A percentile compares a stretch with the other conserved stretches of the same genome.
These are phyloP conservation scores for Rhinoderma darwinii DNA, from an alignment of 2,113 vertebrate genomes.

Conservation along the genomic window DNA sequence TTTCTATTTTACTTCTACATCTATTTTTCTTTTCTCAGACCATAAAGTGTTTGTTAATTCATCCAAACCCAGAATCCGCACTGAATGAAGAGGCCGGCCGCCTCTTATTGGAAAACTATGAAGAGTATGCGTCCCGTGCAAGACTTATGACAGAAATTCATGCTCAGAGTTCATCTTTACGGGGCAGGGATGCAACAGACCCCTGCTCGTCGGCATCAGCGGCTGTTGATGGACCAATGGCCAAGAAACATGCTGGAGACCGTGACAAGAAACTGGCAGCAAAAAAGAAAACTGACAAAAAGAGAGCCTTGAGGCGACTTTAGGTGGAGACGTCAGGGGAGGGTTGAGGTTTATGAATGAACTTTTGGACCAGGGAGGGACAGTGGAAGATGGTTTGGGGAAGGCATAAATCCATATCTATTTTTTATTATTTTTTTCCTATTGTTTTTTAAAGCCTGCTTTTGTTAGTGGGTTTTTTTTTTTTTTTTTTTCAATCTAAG, in stretches of 20 bases:
- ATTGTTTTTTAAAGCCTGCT: slow-evolving; percentile 51
- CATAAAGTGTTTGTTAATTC: slow-evolving; percentile 94
- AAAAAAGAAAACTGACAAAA: slow-evolving; percentile 94
- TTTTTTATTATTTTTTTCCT: slow-evolving; percentile 36
- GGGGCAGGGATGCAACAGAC: slow-evolving; percentile 51
- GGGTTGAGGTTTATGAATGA: slow-evolving; percentile 1
- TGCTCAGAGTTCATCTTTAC: slow-evolving; percentile 68
- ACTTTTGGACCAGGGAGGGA: slow-evolving; percentile 13
- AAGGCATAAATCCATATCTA: slow-evolving; percentile 34
- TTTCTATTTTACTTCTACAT: not conserved
- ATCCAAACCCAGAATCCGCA: slow-evolving; percentile 90
- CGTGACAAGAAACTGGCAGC: slow-evolving; percentile 77
- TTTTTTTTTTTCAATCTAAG: slow-evolving; percentile 56
- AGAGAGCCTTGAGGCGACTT: slow-evolving; percentile 87
- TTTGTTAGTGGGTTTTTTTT: no score
- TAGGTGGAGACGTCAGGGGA: slow-evolving; percentile 64
- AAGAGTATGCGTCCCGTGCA: slow-evolving; percentile 87
- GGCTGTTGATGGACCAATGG: slow-evolving; percentile 79
- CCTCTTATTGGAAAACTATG: slow-evolving; percentile 88
- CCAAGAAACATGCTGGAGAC: slow-evolving; percentile 92
- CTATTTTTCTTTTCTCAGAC: slow-evolving; percentile 71
- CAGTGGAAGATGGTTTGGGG: slow-evolving; percentile 17
- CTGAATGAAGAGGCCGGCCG: slow-evolving; percentile 90
- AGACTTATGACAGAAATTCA: slow-evolving; percentile 89
- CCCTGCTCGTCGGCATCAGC: slow-evolving; percentile 67